These are phyloP conservation scores for Loriculus beryllinus DNA, from an alignment of 2,797 vertebrate species.

Conservation along the genomic window DNA sequence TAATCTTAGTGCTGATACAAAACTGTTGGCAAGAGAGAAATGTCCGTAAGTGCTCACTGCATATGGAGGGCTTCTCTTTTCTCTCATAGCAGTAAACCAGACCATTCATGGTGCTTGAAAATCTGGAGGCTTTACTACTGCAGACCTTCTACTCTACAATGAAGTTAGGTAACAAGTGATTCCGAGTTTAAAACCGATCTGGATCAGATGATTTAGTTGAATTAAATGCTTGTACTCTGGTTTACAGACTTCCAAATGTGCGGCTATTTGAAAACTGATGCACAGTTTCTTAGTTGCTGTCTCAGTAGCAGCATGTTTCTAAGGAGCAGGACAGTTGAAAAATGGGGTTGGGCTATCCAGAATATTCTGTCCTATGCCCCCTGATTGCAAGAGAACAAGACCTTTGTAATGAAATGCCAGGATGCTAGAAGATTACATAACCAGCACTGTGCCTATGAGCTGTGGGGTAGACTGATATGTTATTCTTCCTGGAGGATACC, in stretches of 20 bases:
- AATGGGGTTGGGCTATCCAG: not conserved
- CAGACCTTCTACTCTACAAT: not conserved
- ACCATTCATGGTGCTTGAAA: not conserved
- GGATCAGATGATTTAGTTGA: not conserved
- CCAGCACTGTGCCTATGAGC: not conserved
- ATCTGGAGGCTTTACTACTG: not conserved
- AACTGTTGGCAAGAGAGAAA: not conserved
- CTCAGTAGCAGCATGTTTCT: not conserved
- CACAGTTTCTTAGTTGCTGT: not conserved
- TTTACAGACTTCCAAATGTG: not conserved
- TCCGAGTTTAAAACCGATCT: not conserved
- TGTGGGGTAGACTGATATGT: not conserved
- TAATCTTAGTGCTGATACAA: not conserved
- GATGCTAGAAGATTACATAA: not conserved
- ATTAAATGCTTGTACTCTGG: not conserved
- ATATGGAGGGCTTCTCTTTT: not conserved
- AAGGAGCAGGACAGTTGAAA: not conserved
- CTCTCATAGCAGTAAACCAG: not conserved
- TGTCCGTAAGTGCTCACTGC: not conserved
- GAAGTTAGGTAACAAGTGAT: not conserved
- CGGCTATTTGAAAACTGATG: not conserved
- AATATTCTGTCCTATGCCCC: not conserved
- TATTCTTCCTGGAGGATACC: not conserved
- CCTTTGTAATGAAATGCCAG: not conserved
- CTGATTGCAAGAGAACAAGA: not conserved